These are phyloP conservation scores for Craterocephalus amniculus DNA, from an alignment of 2,797 vertebrate species.

Conservation along the genomic window DNA sequence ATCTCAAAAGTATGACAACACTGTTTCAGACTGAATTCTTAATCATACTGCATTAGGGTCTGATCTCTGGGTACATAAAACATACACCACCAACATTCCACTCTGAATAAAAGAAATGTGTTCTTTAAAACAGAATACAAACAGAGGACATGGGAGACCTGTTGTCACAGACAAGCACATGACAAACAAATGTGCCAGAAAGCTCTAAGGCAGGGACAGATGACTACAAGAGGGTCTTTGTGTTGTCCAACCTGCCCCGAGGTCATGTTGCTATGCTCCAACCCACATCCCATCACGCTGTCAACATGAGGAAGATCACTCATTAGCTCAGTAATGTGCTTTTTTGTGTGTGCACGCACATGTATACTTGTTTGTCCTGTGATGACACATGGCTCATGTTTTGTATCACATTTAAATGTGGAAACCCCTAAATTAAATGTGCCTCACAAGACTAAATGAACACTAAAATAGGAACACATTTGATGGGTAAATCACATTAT, in stretches of 20 bases:
- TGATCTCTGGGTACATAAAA: neutral
- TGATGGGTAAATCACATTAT: conserved; percentile 48
- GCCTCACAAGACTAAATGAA: conserved; percentile 34
- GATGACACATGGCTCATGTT: conserved; percentile 18
- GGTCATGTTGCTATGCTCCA: conserved; percentile 63
- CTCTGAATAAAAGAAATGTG: conserved; percentile 2
- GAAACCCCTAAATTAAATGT: conserved; percentile 35
- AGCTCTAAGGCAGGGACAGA: conserved; percentile 40
- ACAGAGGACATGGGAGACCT: conserved; percentile 28
- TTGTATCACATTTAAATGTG: conserved; percentile 46
- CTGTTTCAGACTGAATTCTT: neutral
- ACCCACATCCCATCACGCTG: conserved; percentile 67
- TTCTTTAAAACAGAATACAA: neutral
- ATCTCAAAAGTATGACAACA: neutral
- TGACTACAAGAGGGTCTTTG: conserved; percentile 61
- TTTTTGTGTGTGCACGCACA: neutral
- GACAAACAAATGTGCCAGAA: conserved; percentile 44
- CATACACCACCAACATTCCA: neutral
- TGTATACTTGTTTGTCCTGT: conserved; percentile 11
- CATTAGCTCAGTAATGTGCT: conserved; percentile 52
- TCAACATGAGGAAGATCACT: conserved; percentile 67
- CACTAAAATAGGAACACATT: conserved; percentile 24
- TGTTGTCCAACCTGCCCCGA: conserved; percentile 53
- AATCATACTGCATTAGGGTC: neutral
- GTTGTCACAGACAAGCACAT: conserved; percentile 60